phyloP scores from a whole-genome alignment of 2,888 invertebrate species.

The Masnerella sp. region DNA sequence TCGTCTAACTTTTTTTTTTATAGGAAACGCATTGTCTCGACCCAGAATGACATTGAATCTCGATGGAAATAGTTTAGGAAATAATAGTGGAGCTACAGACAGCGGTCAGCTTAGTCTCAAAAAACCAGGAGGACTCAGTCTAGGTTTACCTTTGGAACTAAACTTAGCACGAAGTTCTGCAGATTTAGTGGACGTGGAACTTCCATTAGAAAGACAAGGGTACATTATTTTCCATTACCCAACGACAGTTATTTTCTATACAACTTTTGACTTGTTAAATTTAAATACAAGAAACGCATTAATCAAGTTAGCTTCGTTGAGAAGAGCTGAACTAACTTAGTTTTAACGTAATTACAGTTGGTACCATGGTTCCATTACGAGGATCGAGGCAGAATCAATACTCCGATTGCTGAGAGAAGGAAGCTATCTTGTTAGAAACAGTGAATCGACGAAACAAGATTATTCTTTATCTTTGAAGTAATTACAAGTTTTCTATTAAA shows the following conservation, averaged over 20 bases:
- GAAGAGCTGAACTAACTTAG: too few relatives aligned
- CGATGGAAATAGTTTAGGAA: slow-evolving; percentile 70
- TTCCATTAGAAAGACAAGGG: slow-evolving; percentile 93
- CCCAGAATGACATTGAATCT: slow-evolving; percentile 88
- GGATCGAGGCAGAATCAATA: slow-evolving; percentile 94
- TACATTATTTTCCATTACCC: too few relatives aligned
- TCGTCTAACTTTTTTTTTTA: neutral
- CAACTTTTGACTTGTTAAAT: too few relatives aligned
- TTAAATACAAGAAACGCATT: too few relatives aligned
- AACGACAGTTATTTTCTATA: too few relatives aligned
- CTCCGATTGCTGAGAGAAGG: slow-evolving; percentile 91
- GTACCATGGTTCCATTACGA: slow-evolving; percentile 96
- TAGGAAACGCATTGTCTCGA: slow-evolving; percentile 77
- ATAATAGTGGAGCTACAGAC: slow-evolving; percentile 72
- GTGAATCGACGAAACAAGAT: slow-evolving; percentile 95
- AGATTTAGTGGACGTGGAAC: slow-evolving; percentile 87
- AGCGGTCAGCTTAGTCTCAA: slow-evolving; percentile 67
- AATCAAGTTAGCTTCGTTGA: too few relatives aligned
- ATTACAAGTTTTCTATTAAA: too few relatives aligned
- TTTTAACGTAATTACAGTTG: slow-evolving; percentile 81
- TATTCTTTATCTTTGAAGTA: slow-evolving; percentile 97
- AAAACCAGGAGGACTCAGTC: slow-evolving; percentile 77
- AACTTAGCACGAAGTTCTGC: slow-evolving; percentile 81
- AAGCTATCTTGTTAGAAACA: slow-evolving; percentile 95
- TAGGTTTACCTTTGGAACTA: slow-evolving; percentile 78